Base-by-base conservation (phyloP, 2,888 invertebrate genomes). In the Fragum sueziense region DNA sequence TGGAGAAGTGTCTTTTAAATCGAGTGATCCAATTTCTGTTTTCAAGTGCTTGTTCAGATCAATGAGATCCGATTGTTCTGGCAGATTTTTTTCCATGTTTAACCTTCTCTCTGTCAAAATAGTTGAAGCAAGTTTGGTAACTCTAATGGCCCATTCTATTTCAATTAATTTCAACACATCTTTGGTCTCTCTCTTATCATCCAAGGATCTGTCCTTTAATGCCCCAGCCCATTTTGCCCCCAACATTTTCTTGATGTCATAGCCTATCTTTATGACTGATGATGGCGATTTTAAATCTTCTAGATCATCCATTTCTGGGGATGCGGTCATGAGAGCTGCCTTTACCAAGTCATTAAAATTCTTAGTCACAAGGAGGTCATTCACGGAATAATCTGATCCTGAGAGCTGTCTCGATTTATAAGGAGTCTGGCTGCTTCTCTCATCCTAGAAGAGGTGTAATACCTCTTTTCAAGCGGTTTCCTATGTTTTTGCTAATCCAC, bases 241-340 rank as follows among this genome's bases (percentile, higher is more conserved):
- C 0, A 76, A 68, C 74, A 84, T 52, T 70, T 79, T 41, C 51
- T 68, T 61, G 0, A 85, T 52, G 70, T 85, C 85, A 73, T 83
- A 80, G 14, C 81, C 79, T 14, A 83, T n/a, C 54, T 85, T 85
- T 6, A 85, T 69, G 3, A 79, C 83, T 57, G 80, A 79, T 33
- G 73, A 75, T n/a, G 82, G 82, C 1, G 82, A 67, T 37, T 52
- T 34, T 20, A 85, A 59, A 61, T 85, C 82, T 69, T 85, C 78
- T n/a, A 41, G 54, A 71, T 85, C 82, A 69, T 85, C 85, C 14
- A 75, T 31, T 51, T 80, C 72, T 62, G 75, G 78, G 14, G 78
- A 76, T 2, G 80, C 65, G 17, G 77, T 78, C 57, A 70, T 71
- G 14, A 82, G 33, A 9, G 80, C 74, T 68, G 70, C 74, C 62